Evolutionary conservation across 2,113 vertebrate genomes (phyloP).

Genomic region (Pogona vitticeps): DNA sequence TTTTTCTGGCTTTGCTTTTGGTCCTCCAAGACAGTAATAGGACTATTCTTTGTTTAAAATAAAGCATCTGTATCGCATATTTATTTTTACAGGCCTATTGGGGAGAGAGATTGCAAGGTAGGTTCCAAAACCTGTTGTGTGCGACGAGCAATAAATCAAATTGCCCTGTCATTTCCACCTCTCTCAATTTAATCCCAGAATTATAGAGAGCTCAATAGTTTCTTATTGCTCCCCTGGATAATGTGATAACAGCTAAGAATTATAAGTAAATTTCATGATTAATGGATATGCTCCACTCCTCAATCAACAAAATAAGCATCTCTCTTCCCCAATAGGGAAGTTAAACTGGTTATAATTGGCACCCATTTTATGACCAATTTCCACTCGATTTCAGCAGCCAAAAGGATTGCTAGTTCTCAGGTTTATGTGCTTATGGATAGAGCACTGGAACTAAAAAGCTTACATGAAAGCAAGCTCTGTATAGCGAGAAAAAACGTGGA

Average conservation of each 20-base stretch:
- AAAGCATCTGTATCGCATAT: constrained; percentile 18
- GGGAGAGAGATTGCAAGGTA: background rate
- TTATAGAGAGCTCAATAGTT: constrained; percentile 6
- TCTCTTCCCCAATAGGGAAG: background rate
- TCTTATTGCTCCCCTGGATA: constrained; percentile 23
- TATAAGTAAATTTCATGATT: constrained; percentile 30
- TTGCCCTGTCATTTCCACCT: background rate
- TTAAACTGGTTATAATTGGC: constrained; percentile 31
- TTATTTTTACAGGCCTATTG: constrained; percentile 19
- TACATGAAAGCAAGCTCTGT: background rate
- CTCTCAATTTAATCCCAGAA: constrained; percentile 17
- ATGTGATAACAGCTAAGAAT: constrained; percentile 31
- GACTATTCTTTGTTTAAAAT: constrained; percentile 9
- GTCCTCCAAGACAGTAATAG: background rate
- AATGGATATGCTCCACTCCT: constrained; percentile 12
- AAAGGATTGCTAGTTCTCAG: constrained; percentile 1
- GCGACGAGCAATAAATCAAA: constrained; percentile 14
- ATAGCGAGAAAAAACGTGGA: background rate
- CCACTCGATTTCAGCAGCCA: constrained; percentile 19
- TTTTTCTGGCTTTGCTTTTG: background rate
- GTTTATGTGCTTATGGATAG: background rate
- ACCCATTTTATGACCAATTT: constrained; percentile 17
- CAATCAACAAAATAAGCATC: constrained; percentile 25
- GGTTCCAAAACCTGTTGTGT: constrained; percentile 21
- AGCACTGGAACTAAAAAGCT: background rate